A percentile compares a stretch with the other conserved stretches of the same genome.
phyloP scores from a whole-genome alignment of 2,888 invertebrate species.

The Elmis aenea region DNA sequence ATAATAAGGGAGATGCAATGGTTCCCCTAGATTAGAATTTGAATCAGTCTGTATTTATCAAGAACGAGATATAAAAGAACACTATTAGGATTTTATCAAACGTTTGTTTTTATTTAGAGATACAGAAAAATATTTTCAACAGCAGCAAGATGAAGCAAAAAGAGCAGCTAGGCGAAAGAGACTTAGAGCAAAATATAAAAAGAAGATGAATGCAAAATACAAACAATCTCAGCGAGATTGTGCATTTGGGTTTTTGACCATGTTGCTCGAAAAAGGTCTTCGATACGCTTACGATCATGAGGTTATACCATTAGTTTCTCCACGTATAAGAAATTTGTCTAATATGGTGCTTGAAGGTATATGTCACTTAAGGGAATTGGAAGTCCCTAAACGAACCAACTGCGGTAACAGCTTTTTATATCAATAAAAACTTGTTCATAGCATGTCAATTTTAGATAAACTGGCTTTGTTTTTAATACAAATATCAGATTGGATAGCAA shows the following conservation, averaged over 20 bases:
- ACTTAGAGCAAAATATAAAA: constrained; percentile 27
- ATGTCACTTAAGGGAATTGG: constrained; percentile 74
- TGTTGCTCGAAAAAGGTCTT: constrained; percentile 30
- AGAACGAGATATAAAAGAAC: no score
- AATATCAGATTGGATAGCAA: constrained; percentile 41
- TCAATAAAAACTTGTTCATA: no score
- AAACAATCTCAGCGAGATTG: constrained; percentile 6
- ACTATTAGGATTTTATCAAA: no score
- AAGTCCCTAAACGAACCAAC: constrained; percentile 77
- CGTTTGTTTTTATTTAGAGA: no score
- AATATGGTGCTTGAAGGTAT: constrained; percentile 55
- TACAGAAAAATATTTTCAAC: constrained; percentile 56
- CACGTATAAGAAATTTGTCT: constrained; percentile 53
- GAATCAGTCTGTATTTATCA: no score
- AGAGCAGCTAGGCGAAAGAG: constrained; percentile 22
- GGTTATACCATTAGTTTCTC: constrained; percentile 53
- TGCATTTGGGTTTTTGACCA: constrained; percentile 26
- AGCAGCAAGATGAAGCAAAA: constrained; percentile 35
- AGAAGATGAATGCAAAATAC: constrained; percentile 8
- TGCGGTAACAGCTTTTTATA: no score
- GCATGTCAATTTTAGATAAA: constrained; percentile 22
- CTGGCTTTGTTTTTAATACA: constrained; percentile 34
- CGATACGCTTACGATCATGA: constrained; percentile 36
- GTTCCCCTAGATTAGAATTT: no score
- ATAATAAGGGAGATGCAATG: no score